phyloP scores from a whole-genome alignment of 1,140 invertebrate genomes.

The Elymnias hypermnestra region DNA sequence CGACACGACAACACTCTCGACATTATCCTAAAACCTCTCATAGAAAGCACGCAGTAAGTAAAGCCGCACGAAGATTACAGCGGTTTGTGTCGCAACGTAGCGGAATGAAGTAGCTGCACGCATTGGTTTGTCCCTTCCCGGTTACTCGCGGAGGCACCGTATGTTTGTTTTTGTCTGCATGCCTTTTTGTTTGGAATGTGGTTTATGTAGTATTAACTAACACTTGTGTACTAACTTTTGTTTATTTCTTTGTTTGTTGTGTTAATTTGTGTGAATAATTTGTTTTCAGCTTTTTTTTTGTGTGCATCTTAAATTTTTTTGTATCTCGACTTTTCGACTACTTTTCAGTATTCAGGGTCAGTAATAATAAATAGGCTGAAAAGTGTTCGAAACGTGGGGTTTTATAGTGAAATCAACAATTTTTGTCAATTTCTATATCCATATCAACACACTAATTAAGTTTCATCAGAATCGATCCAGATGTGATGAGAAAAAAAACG shows the following conservation, averaged over 20 bases:
- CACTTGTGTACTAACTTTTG: constrained; percentile 46
- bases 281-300: constrained; percentile 27
- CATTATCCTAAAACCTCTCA: constrained; percentile 75
- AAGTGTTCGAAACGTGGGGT: too few relatives aligned
- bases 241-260: constrained; percentile 22
- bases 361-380: too few relatives aligned
- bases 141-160: constrained; percentile 36
- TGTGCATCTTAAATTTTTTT: too few relatives aligned
- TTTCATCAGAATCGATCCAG: too few relatives aligned
- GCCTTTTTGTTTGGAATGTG: constrained; percentile 30
- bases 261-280: constrained; percentile 34
- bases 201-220: constrained; percentile 36
- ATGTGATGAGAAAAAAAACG: too few relatives aligned
- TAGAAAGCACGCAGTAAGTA: constrained; percentile 77
- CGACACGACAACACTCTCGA: constrained; percentile 75
- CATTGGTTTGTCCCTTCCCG: constrained; percentile 42
- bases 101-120: constrained; percentile 64
- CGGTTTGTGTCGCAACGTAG: constrained; percentile 52
- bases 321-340: too few relatives aligned
- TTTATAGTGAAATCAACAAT: too few relatives aligned
- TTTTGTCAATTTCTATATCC: too few relatives aligned
- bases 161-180: constrained; percentile 36
- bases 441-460: too few relatives aligned
- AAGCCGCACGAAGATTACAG: constrained; percentile 31
- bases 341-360: too few relatives aligned